Base-by-base conservation (phyloP, 1,140 invertebrate genomes). In the Microplitis mediator region DNA sequence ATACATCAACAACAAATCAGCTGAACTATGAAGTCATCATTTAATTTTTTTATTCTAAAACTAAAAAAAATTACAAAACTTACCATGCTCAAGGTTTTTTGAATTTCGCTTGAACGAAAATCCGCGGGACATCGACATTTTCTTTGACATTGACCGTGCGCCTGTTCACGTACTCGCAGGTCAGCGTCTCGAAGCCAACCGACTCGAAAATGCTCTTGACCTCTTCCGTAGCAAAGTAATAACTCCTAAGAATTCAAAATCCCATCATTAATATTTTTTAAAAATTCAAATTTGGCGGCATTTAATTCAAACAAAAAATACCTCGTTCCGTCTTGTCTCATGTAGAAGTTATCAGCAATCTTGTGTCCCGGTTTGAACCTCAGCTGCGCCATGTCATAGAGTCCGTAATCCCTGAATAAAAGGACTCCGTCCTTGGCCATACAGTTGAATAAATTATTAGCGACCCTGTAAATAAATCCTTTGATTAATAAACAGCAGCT, bases 371-470 rank as follows among this genome's bases (percentile, higher is more conserved):
- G 91, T 75, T 95, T 93, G 84, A 99, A 99, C 63, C 98, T 88
- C 3, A 99, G 79, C 85, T 99, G 98, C 3, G 98, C 95, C 92
- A 99, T 95, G 86, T 99, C 98, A 82, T 98, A 97, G n/a, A 97
- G 85, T 0, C 97, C 98, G 87, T 99, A 99, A 88, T 99, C 98
- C 78, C 98, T 87, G 78, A 99, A 96, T 4, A 99, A 84, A 3
- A 99, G 81, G 45, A 95, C 81, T 13, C 97, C 98, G 16, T 93
- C 95, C 0, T 92, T 93, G 74, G 91, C 92, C 0, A 99, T 85
- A 5, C 94, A 84, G 72, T 89, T 82, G 76, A 86, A 91, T 3
- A 97, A 82, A 85, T 95, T 96, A 60, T 84, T 78, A 0, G 96
- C 82, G 8, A 92, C 93, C 50, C 83, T 84, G 13, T 74, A 35